Conservation (phyloP, 2,113 vertebrate genomes). For the Gymnogyps californianus region DNA sequence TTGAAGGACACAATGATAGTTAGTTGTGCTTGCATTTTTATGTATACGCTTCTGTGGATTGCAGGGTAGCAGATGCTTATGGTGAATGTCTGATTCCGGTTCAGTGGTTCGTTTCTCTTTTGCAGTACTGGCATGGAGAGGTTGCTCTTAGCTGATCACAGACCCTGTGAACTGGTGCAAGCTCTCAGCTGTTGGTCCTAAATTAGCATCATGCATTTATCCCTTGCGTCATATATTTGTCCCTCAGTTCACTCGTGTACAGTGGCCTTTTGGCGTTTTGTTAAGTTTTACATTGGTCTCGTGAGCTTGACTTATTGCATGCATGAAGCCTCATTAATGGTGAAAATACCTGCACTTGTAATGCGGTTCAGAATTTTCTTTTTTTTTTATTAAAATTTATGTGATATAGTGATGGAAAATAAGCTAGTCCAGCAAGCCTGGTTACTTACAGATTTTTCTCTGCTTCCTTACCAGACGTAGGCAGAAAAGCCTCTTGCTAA, state of each 20-base stretch:
- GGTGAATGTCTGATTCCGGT: background rate
- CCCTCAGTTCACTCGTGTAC: background rate
- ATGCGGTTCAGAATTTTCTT: background rate
- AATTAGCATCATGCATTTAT: background rate
- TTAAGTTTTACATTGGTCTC: background rate
- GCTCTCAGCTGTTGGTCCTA: background rate
- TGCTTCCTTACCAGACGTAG: background rate
- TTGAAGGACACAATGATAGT: background rate
- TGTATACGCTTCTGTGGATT: background rate
- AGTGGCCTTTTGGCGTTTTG: background rate
- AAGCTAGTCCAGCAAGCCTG: background rate
- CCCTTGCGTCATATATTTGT: background rate
- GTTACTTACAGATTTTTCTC: background rate
- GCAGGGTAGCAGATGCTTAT: background rate
- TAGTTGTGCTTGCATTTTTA: background rate
- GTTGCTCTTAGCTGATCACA: background rate
- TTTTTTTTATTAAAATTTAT: background rate
- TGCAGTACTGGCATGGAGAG: background rate
- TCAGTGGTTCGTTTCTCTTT: background rate
- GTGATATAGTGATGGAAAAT: background rate
- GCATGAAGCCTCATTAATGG: background rate
- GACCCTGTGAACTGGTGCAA: background rate
- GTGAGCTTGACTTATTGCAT: background rate
- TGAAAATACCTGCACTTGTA: background rate
- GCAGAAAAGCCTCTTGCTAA: background rate